A percentile compares a stretch with the other conserved stretches of the same genome.
Conservation (phyloP, 2,113 vertebrate species). For the Sceloporus undulatus region DNA sequence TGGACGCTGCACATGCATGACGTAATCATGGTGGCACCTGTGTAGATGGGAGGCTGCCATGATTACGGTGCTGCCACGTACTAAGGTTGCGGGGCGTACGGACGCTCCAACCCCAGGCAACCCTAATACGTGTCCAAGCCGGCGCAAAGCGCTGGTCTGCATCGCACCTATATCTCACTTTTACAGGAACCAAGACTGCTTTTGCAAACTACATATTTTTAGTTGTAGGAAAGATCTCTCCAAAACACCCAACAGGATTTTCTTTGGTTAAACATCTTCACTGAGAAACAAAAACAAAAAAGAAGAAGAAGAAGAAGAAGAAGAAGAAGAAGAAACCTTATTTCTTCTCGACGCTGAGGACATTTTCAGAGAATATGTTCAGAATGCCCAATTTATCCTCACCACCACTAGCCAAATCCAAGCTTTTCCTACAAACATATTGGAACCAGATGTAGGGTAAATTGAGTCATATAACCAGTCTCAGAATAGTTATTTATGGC, state of each 20-base stretch:
- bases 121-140: too few species aligned
- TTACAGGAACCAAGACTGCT: constrained; percentile 25
- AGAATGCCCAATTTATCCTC: constrained; percentile 29
- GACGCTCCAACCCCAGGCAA: too few species aligned
- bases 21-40: too few species aligned
- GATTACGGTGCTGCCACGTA: too few species aligned
- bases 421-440: constrained; percentile 27
- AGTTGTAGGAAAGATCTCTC: not conserved
- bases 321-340: too few species aligned
- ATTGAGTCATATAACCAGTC: constrained; percentile 36
- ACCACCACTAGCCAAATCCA: constrained; percentile 25
- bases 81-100: too few species aligned
- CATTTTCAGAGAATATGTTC: constrained; percentile 11
- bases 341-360: accelerated
- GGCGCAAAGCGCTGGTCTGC: too few species aligned
- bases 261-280: constrained; percentile 13
- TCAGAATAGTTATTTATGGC: constrained; percentile 43
- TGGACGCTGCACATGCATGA: too few species aligned
- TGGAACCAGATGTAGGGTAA: constrained; percentile 44
- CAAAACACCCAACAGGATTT: not conserved
- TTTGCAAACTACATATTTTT: constrained; percentile 1
- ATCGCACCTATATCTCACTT: constrained; percentile 2
- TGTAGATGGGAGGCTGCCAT: too few species aligned
- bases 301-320: too few species aligned
- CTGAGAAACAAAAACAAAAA: not conserved